Evolutionary conservation across 2,888 invertebrate species (phyloP).

Genomic region (Drosophila limbata): DNA sequence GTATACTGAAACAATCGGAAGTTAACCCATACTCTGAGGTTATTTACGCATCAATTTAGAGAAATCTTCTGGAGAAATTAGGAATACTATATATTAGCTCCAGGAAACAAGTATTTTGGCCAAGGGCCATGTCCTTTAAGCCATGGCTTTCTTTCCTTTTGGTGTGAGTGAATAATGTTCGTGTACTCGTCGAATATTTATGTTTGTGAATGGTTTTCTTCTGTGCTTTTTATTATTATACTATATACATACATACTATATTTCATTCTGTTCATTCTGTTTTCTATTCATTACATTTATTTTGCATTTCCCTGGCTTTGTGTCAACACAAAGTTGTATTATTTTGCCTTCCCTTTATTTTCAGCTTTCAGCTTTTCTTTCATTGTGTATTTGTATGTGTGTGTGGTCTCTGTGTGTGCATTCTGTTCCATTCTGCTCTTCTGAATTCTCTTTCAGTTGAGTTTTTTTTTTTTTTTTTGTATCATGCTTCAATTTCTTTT

Average conservation of each 20-base stretch:
- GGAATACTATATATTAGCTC: not conserved
- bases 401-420: constrained; percentile 38
- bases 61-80: not conserved
- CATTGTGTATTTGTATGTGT: constrained; percentile 38
- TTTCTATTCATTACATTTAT: constrained; percentile 67
- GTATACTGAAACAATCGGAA: too few relatives aligned
- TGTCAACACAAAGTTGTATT: constrained; percentile 63
- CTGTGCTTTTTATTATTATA: constrained; percentile 17
- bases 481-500: constrained; percentile 63
- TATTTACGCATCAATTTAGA: not conserved
- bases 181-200: not conserved
- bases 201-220: constrained; percentile 12
- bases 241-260: constrained; percentile 30
- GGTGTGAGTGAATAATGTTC: not conserved
- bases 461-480: constrained; percentile 47
- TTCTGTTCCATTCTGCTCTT: constrained; percentile 51
- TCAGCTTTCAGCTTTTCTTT: constrained; percentile 36
- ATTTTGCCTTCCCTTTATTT: constrained; percentile 59
- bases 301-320: constrained; percentile 66
- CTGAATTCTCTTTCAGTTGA: constrained; percentile 52
- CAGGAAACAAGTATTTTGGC: not conserved
- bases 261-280: constrained; percentile 48
- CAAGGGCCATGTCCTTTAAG: not conserved
- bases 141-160: not conserved
- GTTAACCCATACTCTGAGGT: too few relatives aligned